Evolutionary conservation across 2,888 invertebrate species (phyloP).

Genomic region (Microctonus brassicae): DNA sequence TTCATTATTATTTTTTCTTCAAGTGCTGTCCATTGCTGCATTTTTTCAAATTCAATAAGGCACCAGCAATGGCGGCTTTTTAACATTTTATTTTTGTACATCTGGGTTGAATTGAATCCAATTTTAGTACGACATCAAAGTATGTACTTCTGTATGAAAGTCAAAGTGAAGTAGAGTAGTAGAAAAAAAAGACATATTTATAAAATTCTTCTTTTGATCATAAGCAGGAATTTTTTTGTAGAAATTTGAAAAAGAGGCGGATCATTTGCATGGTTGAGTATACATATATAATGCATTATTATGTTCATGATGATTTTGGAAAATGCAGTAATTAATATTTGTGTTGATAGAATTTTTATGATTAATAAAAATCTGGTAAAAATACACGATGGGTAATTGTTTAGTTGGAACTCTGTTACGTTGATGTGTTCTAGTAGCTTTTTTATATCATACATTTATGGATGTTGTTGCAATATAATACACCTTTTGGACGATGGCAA

Average conservation of each 20-base stretch:
- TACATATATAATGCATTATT: too few relatives aligned
- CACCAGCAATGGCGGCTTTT: not conserved
- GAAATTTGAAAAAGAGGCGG: too few relatives aligned
- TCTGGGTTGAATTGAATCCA: not conserved
- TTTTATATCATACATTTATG: too few relatives aligned
- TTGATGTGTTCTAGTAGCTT: too few relatives aligned
- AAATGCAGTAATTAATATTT: too few relatives aligned
- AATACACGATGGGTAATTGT: too few relatives aligned
- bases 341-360: too few relatives aligned
- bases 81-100: not conserved
- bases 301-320: too few relatives aligned
- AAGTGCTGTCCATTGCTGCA: conserved; percentile 18
- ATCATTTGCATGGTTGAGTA: too few relatives aligned
- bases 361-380: too few relatives aligned
- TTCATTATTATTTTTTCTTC: conserved; percentile 6
- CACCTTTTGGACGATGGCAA: not conserved
- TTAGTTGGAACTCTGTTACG: too few relatives aligned
- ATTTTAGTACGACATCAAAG: conserved; percentile 26
- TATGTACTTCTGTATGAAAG: not conserved
- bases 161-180: not conserved
- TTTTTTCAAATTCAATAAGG: not conserved
- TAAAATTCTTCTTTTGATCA: conserved; percentile 4
- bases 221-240: conserved; percentile 6
- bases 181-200: not conserved
- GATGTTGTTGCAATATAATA: too few relatives aligned